These are phyloP conservation scores for Ormyrus labotus DNA, from an alignment of 2,888 invertebrate species.

Conservation along the genomic window DNA sequence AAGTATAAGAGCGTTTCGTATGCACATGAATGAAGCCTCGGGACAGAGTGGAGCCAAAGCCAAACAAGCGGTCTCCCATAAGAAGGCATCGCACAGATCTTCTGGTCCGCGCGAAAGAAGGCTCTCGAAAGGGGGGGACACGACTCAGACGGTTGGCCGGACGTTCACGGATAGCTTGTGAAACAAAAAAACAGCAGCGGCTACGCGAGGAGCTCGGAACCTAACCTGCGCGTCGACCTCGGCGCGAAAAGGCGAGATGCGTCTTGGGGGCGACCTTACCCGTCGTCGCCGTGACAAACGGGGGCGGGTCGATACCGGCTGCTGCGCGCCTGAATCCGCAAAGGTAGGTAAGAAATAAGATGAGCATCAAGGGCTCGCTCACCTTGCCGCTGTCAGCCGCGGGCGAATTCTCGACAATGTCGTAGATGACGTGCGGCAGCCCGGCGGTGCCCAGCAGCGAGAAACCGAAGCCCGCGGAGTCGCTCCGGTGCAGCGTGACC, in stretches of 20 bases:
- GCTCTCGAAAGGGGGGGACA: slow-evolving; percentile 4
- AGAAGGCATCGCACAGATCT: background rate
- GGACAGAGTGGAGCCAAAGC: background rate
- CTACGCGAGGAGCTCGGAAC: too few species aligned
- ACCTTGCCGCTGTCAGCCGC: slow-evolving; percentile 94
- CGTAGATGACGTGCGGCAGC: slow-evolving; percentile 94
- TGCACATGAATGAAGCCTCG: slow-evolving; percentile 27
- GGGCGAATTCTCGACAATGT: slow-evolving; percentile 94
- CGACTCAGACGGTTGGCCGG: slow-evolving; percentile 1
- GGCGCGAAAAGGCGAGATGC: background rate
- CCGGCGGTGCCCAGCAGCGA: slow-evolving; percentile 93
- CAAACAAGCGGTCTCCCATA: background rate
- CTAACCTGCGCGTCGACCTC: background rate
- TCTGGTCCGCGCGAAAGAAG: slow-evolving; percentile 6
- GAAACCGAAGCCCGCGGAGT: slow-evolving; percentile 93
- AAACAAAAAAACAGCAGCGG: background rate
- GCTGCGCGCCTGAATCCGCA: slow-evolving; percentile 39
- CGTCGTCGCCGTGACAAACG: slow-evolving; percentile 57
- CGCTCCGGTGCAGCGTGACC: slow-evolving; percentile 91
- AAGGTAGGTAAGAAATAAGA: background rate
- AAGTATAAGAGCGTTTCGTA: background rate
- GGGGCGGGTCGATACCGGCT: slow-evolving; percentile 65
- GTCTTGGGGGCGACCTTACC: slow-evolving; percentile 35
- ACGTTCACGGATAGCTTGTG: background rate
- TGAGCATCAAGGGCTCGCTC: slow-evolving; percentile 70